Base-by-base conservation (phyloP, 2,888 invertebrate species). In the Hypomecis punctinalis region DNA sequence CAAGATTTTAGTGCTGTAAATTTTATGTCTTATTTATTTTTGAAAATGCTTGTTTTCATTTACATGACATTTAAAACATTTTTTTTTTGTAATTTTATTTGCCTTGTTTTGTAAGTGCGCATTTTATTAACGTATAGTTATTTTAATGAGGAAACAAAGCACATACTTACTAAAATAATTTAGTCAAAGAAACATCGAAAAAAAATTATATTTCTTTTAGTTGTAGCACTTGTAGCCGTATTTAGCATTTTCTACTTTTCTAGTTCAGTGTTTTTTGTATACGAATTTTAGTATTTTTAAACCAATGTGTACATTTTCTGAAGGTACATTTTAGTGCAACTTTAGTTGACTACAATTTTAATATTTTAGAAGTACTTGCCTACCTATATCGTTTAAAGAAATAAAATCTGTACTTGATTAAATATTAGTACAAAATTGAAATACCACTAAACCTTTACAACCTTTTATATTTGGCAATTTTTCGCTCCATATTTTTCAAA, bases 281-380 rank as follows among this genome's bases (percentile, higher is more conserved):
- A 63, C 62, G 62, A 56, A 47, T 46, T 47, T 45, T 35, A 9
- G 47, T 56, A 46, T 62, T 56, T 56, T 10, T 13, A 47, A 51
- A 49, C 46, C 45, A 39, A 39, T 51, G 56, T 45, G 51, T 61
- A 49, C 36, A 37, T 49, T n/a, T 45, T 61, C 43, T 42, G 36
- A n/a, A n/a, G n/a, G 33, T 43, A 23, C n/a, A 10, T 23, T 46
- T 1, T 13, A 11, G 6, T 42, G 36, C 11, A 10, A 13, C 39
- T 13, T 47, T 6, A 37, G 49, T 37, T 51, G 1, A 49, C 1
- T 5, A 7, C 23, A 40, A 4, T 40, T n/a, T n/a, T n/a, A n/a
- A n/a, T 5, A 40, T 40, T 10, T 9, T 7, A 40, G 40, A 8
- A 7, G 40, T n/a, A n/a, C n/a, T n/a, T n/a, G n/a, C n/a, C n/a